phyloP scores from a whole-genome alignment of 2,888 invertebrate species.

The Pyralis farinalis region DNA sequence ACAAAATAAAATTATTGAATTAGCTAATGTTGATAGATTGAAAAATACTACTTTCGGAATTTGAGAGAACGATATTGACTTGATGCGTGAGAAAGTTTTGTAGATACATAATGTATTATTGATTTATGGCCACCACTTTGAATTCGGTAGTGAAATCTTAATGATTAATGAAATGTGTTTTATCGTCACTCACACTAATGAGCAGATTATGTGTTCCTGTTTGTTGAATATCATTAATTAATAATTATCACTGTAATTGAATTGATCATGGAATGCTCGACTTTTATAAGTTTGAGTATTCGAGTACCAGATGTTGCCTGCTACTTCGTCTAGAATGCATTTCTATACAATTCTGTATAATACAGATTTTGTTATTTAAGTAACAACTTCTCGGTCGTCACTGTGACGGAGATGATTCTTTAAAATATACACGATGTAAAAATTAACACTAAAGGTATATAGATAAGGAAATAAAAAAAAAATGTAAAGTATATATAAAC shows the following conservation, averaged over 20 bases:
- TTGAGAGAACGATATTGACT: not conserved
- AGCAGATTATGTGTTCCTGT: not conserved
- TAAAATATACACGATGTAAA: no score
- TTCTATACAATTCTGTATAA: no score
- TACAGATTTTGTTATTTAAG: no score
- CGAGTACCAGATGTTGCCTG: no score
- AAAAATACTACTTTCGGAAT: not conserved
- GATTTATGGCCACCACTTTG: not conserved
- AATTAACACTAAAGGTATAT: no score
- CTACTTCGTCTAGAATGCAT: no score
- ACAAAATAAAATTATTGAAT: not conserved
- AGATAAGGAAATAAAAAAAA: no score
- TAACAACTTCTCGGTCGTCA: no score
- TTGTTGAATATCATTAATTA: not conserved
- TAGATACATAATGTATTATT: not conserved
- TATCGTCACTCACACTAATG: not conserved
- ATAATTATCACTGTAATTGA: not conserved
- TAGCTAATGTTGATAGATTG: not conserved
- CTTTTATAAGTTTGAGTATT: no score
- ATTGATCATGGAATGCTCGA: no score
- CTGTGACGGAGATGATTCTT: no score
- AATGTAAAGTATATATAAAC: no score
- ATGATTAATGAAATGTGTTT: conserved; percentile 1
- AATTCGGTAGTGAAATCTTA: conserved; percentile 1
- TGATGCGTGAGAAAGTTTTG: conserved; percentile 1